Evolutionary conservation across 2,797 vertebrate species (phyloP), one percentile per base, ranked within the genome.

Genomic region (Monodelphis domestica): DNA sequence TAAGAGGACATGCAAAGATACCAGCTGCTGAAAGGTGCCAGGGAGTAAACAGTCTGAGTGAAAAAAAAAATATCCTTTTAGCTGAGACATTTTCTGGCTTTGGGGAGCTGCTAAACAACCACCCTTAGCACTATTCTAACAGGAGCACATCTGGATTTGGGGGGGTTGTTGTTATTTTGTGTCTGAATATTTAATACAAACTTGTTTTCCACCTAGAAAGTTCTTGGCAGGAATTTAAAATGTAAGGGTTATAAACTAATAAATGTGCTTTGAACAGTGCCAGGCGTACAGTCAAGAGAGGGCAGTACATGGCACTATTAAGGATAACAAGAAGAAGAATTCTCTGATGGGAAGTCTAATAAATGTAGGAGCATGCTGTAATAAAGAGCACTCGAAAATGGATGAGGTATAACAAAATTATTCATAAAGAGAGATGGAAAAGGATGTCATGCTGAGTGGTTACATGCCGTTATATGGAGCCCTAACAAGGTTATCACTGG

Each of bases 371-470:
- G 70, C 45, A 94, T 98, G 98, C 98, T 98, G 96, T 98, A 98
- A 98, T 98, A 98, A 98, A 98, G 97, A 98, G 96, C 98, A 96
- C 97, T 97, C 92, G 97, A 98, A 98, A 99, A 98, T 98, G 98
- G 98, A 98, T 98, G 98, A 98, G 98, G 96, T 98, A 97, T 98
- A 98, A 98, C 98, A 98, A 99, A 98, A 99, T 98, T 98, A 98
- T 99, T 99, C 98, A 99, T 98, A 98, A 98, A 98, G 98, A 98
- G 97, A 98, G 98, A 98, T 95, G 95, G 97, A 98, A 97, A 98
- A 98, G 94, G 97, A 98, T 98, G 98, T 98, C 97, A 97, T 96
- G 98, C 98, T 98, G 98, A 98, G 98, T 98, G 97, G 98, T 98
- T 98, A 98, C 98, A 97, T 94, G 96, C 98, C 98, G 98, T 98